These are phyloP conservation scores for Dufourea novaeangliae DNA, from an alignment of 1,140 invertebrate species.

Conservation along the genomic window DNA sequence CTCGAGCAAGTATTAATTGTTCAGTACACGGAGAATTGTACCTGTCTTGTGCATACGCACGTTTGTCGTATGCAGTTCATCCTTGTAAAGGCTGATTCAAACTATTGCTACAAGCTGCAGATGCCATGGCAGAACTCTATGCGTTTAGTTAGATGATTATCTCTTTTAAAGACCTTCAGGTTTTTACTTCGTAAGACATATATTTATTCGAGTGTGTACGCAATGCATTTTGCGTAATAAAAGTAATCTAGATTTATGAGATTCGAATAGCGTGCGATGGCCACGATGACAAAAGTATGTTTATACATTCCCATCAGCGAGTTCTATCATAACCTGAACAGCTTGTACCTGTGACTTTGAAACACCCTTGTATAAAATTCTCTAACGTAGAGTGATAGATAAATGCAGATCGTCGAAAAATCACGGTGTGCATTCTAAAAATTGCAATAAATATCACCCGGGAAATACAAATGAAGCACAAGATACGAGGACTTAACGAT, in stretches of 20 bases:
- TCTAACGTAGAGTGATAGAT: slow-evolving; percentile 34
- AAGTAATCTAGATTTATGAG: no score
- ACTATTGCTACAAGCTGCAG: neutral
- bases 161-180: no score
- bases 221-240: no score
- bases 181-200: no score
- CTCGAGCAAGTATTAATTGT: slow-evolving; percentile 32
- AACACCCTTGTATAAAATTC: slow-evolving; percentile 20
- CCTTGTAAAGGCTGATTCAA: neutral
- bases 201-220: no score
- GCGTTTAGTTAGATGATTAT: no score
- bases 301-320: neutral
- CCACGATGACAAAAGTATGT: neutral
- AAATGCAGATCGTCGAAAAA: slow-evolving; percentile 42
- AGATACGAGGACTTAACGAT: slow-evolving; percentile 10
- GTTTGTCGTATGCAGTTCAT: slow-evolving; percentile 29
- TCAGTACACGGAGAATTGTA: slow-evolving; percentile 58
- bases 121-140: no score
- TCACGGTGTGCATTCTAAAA: slow-evolving; percentile 17
- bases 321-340: neutral
- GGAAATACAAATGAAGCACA: neutral
- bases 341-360: neutral
- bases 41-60: slow-evolving; percentile 51
- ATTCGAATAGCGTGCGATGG: neutral
- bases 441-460: slow-evolving; percentile 25